These are phyloP conservation scores for Beroe forskalii DNA, from an alignment of 37 sponge, comb jelly and placozoan genomes.

Conservation along the genomic window DNA sequence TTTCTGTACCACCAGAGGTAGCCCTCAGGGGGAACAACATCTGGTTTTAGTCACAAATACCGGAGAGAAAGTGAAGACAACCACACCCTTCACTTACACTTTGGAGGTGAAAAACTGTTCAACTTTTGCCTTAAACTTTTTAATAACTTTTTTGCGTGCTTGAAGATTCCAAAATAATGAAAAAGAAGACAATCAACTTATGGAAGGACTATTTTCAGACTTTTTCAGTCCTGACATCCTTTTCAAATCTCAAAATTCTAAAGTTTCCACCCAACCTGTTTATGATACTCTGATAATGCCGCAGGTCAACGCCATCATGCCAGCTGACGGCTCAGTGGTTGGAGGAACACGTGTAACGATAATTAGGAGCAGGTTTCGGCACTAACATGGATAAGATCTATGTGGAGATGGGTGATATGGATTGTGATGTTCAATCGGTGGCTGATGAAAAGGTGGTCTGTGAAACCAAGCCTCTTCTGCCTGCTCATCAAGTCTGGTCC, in stretches of 20 bases:
- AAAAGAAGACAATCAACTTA: too few relatives aligned
- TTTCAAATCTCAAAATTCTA: too few relatives aligned
- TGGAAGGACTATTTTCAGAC: too few relatives aligned
- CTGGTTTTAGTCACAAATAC: not conserved
- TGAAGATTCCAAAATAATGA: too few relatives aligned
- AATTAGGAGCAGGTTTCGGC: slow-evolving; percentile 12
- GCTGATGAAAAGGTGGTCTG: not conserved
- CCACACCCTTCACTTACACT: not conserved
- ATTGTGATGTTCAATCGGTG: not conserved
- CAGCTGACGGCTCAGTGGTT: not conserved
- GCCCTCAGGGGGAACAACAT: not conserved
- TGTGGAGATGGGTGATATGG: slow-evolving; percentile 8
- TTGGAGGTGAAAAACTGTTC: not conserved
- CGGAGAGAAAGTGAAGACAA: not conserved
- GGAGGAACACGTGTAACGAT: slow-evolving; percentile 21
- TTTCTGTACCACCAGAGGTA: not conserved
- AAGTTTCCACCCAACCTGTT: too few relatives aligned
- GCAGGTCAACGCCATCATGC: not conserved
- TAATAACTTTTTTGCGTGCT: too few relatives aligned
- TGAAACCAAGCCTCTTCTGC: not conserved
- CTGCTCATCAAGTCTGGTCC: not conserved
- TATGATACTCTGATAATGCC: too few relatives aligned
- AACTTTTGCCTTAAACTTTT: too few relatives aligned
- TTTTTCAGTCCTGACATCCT: too few relatives aligned
- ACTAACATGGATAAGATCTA: not conserved